Evolutionary conservation across 1,140 invertebrate species (phyloP), one percentile per base, ranked within the genome.

Genomic region (Zaprionus africanus): DNA sequence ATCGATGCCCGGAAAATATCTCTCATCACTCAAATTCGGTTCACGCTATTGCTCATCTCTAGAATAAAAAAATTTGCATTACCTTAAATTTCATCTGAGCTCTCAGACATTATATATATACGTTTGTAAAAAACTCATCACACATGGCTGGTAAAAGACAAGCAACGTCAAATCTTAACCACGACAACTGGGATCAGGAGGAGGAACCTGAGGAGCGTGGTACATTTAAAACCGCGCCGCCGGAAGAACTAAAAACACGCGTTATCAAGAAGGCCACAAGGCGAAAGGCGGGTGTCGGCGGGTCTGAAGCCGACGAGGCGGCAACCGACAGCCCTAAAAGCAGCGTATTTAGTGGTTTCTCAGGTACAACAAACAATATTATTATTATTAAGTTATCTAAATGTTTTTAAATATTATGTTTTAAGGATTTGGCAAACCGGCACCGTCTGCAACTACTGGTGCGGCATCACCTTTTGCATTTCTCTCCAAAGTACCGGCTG

Each of bases 171-270:
- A 96, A 98, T 66, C 93, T 99, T 66, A 98, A 96, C 92, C 96
- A 97, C 86, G 96, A 97, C n/a, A 98, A 98, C 93, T 98, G 97
- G 97, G 95, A 98, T 90, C 93, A 96, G 28, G 97, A 97, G 76
- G 96, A 98, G n/a, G 94, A 95, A 79, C 94, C 95, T 41, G 97
- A 98, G 93, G 96, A 97, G 78, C 94, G 95, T 70, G 97, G 96
- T 22, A 94, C 92, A 60, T 98, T 97, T 92, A 93, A 94, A 80
- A 94, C 94, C 81, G 97, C 97, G 6, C 65, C 95, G 0, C 94
- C 95, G 46, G 95, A 97, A 56, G 93, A 95, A 64, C 90, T 98
- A 24, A 95, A 96, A 82, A 95, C 95, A 80, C 94, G 98, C 90
- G 94, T 96, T 73, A 96, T 98, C 31, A 96, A 95, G 93, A 95